Base-by-base conservation (phyloP, 2,888 invertebrate genomes). In the Agonopterix heracliana region DNA sequence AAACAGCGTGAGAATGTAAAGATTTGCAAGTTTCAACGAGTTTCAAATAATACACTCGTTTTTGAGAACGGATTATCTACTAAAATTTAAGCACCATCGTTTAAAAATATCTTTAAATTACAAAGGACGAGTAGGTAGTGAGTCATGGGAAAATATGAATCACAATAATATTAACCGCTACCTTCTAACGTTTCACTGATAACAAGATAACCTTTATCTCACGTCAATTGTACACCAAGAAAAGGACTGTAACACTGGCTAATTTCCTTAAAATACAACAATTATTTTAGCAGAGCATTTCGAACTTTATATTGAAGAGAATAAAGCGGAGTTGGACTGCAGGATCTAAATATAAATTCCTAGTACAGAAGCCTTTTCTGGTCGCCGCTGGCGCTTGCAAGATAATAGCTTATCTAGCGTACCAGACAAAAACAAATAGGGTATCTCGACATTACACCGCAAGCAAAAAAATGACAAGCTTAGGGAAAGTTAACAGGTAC, bases 401-500 rank as follows among this genome's bases (percentile, higher is more conserved):
- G 60, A 82, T 82, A 82, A 81, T 79, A 59, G 62, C 60, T 81
- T 77, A 83, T 76, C 77, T 73, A 61, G 54, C 69, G 60, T 60
- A 57, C 54, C 68, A 72, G 74, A 73, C 69, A 68, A 74, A 74
- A 78, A 77, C 74, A 82, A 82, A 82, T 77, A 78, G 66, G 51
- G 61, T 57, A 56, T 58, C 61, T 64, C 67, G 61, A 74, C 64
- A 77, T 76, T 75, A 76, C 63, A 75, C 72, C 63, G 60, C 56
- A 57, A 45, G 55, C 61, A 55, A 66, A 77, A 78, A 80, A 77
- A 74, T 60, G 57, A 66, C 68, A 66, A 66, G 41, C 64, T 66
- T 69, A 76, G 74, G 75, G 78, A 81, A 83, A 83, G 81, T 78
- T 75, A 74, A 78, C 74, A 78, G 74, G 71, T 68, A 75, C 63